Base-by-base conservation (phyloP, 1,140 invertebrate species). In the Drosophila pruinosa region DNA sequence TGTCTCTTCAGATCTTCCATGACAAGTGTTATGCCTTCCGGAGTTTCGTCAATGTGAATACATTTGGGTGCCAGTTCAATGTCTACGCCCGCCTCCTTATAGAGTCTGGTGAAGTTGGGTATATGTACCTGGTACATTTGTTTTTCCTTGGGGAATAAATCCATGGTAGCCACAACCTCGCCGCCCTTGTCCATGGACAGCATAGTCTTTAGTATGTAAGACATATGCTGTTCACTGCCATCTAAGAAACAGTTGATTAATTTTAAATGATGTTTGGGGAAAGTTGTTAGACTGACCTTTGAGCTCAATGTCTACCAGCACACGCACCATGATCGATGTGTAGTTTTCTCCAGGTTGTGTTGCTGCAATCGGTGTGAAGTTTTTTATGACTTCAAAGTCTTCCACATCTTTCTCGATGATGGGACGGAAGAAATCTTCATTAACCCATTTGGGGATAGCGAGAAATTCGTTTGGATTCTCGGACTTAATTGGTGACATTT, bases 1-100 rank as follows among this genome's bases (percentile, higher is more conserved):
- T 89, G 68, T 2, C 86, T 73, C 7, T 90, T 65, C 1, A 94
- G 81, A 89, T 94, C 94, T 61, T 94, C 93, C 2, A 94, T 73
- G 0, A 93, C 89, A 4, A 94, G 70, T 0, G 70, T 81, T 0
- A 75, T 90, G 0, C 72, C 21, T 1, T 89, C 80, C 0, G 71
- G 61, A 2, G 58, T 77, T 4, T 69, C 22, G 15, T 90, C 77
- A 8, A 78, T 45, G 14, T 68, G 77, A 8, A 94, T 63, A 58
- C 80, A 76, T 2, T 63, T 19, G 10, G 88, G 63, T 2, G 71
- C 67, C 1, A 90, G 89, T 8, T 52, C 74, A 0, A 90, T n/a
- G 3, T 81, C 45, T 1, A 72, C 48, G 0, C 80, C 80, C 0
- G 14, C 93, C 61, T 59, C 83, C n/a, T 36, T 92, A 91, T 67